Evolutionary conservation across 2,113 vertebrate genomes (phyloP).

Genomic region (Rhinopomastus cyanomelas): DNA sequence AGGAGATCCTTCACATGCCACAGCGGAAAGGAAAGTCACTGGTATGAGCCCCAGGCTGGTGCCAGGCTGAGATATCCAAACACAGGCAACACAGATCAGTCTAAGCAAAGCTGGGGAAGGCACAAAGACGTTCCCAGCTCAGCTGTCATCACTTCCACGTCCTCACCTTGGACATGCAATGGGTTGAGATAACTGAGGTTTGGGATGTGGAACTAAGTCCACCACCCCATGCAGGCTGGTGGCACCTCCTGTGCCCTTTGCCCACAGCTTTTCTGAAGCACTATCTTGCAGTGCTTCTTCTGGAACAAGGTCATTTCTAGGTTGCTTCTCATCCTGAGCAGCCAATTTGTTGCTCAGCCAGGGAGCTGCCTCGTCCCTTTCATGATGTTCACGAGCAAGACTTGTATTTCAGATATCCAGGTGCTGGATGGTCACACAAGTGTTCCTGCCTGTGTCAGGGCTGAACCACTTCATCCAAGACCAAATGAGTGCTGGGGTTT

Average conservation of each 20-base stretch:
- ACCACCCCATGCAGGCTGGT: fast-evolving
- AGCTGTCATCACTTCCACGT: background rate
- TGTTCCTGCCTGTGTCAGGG: fast-evolving
- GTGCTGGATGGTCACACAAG: background rate
- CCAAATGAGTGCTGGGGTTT: background rate
- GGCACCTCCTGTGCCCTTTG: fast-evolving
- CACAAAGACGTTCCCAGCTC: background rate
- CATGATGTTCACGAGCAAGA: background rate
- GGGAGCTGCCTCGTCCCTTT: background rate
- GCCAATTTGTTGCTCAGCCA: background rate
- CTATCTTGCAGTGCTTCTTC: background rate
- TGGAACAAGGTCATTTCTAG: background rate
- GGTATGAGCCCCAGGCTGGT: background rate
- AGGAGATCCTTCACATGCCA: background rate
- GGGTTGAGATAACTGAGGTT: background rate
- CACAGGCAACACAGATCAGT: fast-evolving
- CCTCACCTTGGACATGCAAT: background rate
- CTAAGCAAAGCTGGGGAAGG: background rate
- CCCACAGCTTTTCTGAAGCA: background rate
- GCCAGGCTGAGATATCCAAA: background rate
- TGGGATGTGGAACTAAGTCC: background rate
- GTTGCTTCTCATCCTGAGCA: background rate
- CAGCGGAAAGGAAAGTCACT: background rate
- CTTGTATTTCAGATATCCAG: fast-evolving
- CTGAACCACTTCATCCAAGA: fast-evolving